A percentile compares a stretch with the other conserved stretches of the same genome.
phyloP scores from a whole-genome alignment of 2,888 invertebrate genomes.

The Tetropium fuscum region DNA sequence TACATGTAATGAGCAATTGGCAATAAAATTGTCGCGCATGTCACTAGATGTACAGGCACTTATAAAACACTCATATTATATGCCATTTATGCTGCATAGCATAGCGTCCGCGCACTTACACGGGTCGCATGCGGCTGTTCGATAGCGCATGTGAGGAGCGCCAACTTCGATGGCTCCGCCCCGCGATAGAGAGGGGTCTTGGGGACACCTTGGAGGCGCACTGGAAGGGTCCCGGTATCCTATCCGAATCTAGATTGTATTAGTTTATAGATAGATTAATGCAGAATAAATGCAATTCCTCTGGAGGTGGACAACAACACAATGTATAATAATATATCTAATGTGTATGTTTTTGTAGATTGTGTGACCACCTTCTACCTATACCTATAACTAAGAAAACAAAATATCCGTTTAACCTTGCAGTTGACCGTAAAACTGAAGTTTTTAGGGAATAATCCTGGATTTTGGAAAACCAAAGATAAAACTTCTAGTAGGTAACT shows the following conservation, averaged over 20 bases:
- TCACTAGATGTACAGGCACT: conserved; percentile 46
- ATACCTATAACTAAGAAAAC: too few species aligned
- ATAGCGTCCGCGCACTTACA: conserved; percentile 60
- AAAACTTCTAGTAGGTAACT: too few species aligned
- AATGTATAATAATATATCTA: background rate
- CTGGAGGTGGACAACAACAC: conserved; percentile 18
- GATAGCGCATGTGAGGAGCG: conserved; percentile 58
- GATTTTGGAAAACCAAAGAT: too few species aligned
- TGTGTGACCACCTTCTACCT: too few species aligned
- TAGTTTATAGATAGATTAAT: conserved; percentile 48
- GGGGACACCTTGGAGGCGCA: conserved; percentile 51
- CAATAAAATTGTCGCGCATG: conserved; percentile 51
- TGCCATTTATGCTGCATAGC: conserved; percentile 34
- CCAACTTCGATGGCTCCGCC: conserved; percentile 54
- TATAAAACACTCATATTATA: conserved; percentile 35
- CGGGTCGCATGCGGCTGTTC: conserved; percentile 58
- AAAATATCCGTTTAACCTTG: too few species aligned
- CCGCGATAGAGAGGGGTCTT: conserved; percentile 50
- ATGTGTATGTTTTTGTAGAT: conserved; percentile 17
- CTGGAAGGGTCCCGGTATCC: conserved; percentile 56
- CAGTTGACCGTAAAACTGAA: too few species aligned
- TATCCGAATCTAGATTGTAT: conserved; percentile 56
- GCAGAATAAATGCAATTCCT: conserved; percentile 31
- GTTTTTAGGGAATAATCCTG: too few species aligned
- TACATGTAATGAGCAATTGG: conserved; percentile 41